Evolutionary conservation across 2,797 vertebrate species (phyloP), one percentile per base, ranked within the genome.

Genomic region (Peromyscus attwateri): DNA sequence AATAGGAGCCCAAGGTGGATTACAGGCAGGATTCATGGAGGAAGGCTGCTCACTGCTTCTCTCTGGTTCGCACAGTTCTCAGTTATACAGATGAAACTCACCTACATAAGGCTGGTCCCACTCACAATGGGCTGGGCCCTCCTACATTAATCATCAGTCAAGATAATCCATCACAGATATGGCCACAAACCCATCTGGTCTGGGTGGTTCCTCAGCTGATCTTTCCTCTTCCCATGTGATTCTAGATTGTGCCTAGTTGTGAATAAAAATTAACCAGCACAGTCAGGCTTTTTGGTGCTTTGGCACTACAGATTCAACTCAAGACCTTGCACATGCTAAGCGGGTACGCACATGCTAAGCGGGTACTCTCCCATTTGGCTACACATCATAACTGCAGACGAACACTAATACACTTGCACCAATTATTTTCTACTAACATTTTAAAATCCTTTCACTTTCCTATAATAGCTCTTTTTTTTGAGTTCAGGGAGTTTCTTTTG

Each of bases 361-460:
- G 0, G 16, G 6, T 52, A 4, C n/a, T 57, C 13, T 55, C 21
- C 14, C 46, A 43, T 40, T 79, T 17, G 49, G 40, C 17, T 71
- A 12, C 3, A 21, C 13, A 13, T 25, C 31, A 75, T 9, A 62
- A 3, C 4, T 29, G 40, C n/a, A 80, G 75, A 43, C 2, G 12
- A 37, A 52, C 25, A 52, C 10, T 91, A 17, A 43, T 0, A 37
- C 85, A 71, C 92, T 87, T 75, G 52, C 29, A 31, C 12, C 9
- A 57, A 4, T 27, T 71, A 68, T 90, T 92, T 84, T 73, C 11
- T 73, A 62, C 17, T 66, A 55, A 89, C 79, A 75, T 81, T 92
- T 95, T 79, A 68, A 46, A 3, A 0, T 57, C 60, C 77, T 83
- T 29, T 49, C 21, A 43, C 7, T 60, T 95, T 80, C 3, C 1